Evolutionary conservation across 2,113 vertebrate genomes (phyloP).

Genomic region (Zosterops japonicus): DNA sequence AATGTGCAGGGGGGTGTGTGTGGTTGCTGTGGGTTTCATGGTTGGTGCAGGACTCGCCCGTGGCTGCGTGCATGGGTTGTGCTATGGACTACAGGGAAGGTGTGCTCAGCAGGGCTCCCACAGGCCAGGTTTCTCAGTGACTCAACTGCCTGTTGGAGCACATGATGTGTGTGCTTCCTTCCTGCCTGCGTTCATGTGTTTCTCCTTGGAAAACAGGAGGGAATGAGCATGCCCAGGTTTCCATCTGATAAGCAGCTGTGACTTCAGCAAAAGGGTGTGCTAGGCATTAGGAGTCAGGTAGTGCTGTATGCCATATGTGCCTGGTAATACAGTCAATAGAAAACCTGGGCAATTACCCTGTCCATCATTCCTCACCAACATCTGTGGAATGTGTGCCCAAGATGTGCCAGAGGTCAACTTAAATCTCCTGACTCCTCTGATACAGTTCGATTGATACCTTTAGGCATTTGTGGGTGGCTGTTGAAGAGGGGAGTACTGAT

Average conservation of each 20-base stretch:
- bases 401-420: not conserved
- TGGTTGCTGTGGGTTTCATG: not conserved
- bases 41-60: accelerated
- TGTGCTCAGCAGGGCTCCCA: not conserved
- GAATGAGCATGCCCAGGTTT: not conserved
- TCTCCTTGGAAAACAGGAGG: not conserved
- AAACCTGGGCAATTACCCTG: not conserved
- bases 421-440: not conserved
- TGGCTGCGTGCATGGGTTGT: not conserved
- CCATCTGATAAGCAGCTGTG: not conserved
- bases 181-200: not conserved
- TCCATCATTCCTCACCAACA: not conserved
- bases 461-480: not conserved
- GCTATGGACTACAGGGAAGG: accelerated
- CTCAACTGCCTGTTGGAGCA: not conserved
- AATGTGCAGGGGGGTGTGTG: not conserved
- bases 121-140: not conserved
- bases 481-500: not conserved
- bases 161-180: not conserved
- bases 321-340: not conserved
- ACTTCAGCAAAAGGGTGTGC: not conserved
- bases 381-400: not conserved
- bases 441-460: accelerated
- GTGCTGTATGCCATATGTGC: not conserved
- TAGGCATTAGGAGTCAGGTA: not conserved